Percentiles rank a stretch among this genome's conserved stretches.
Conservation (phyloP, 2,888 invertebrate species). For the Acrobasis suavella region DNA sequence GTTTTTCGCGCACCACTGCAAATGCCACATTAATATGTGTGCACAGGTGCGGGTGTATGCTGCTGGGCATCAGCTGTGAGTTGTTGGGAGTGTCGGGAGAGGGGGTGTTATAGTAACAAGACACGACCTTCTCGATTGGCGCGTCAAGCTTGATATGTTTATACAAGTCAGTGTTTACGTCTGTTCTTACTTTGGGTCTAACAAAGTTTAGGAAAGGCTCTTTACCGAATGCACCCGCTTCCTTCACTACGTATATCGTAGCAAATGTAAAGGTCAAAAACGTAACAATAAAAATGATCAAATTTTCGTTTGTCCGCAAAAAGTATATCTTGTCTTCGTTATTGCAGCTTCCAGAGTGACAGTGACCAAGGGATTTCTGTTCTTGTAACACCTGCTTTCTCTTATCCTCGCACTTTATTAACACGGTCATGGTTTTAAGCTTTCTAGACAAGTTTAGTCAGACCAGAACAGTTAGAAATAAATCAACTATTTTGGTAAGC, state of each 20-base stretch:
- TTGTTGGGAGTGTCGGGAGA: conserved; percentile 36
- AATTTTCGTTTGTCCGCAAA: not conserved
- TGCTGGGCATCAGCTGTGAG: conserved; percentile 71
- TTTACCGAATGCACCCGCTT: not conserved
- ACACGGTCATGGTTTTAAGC: not conserved
- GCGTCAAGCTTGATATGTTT: not conserved
- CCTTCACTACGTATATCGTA: not conserved
- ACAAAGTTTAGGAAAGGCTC: not conserved
- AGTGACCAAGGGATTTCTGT: not conserved
- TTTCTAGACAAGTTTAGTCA: not conserved
- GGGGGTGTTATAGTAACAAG: conserved; percentile 88
- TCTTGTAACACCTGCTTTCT: not conserved
- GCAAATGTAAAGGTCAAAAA: conserved; percentile 12
- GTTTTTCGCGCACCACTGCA: conserved; percentile 84
- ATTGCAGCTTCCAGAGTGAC: not conserved
- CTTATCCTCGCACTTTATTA: not conserved
- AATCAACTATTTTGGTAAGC: no score
- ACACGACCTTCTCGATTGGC: conserved; percentile 46
- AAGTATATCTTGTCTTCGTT: not conserved
- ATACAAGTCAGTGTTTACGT: not conserved
- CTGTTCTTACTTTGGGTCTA: not conserved
- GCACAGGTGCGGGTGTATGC: conserved; percentile 88
- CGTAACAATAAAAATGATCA: conserved; percentile 1
- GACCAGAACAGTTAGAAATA: no score
- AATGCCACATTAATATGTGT: conserved; percentile 93